Conservation (phyloP, 2,888 invertebrate genomes). For the Desoria tigrina region DNA sequence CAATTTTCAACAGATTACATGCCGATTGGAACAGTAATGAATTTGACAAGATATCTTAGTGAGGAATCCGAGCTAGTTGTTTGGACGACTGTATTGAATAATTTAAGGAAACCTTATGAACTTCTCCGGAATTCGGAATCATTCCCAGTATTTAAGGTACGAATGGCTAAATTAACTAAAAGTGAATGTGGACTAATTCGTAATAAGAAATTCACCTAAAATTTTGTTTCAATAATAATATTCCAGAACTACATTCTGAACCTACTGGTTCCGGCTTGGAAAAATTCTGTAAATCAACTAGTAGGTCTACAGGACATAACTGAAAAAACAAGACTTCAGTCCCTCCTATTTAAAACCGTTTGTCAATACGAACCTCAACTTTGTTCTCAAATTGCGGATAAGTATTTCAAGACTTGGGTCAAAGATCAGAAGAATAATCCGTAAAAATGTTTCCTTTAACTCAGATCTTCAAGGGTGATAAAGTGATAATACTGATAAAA, state of each 20-base stretch:
- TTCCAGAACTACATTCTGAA: slow-evolving; percentile 36
- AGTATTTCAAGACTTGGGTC: background rate
- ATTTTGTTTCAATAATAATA: no score
- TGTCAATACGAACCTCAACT: slow-evolving; percentile 12
- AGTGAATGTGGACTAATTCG: background rate
- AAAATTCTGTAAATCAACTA: slow-evolving; percentile 9
- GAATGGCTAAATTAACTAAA: background rate
- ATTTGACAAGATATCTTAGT: slow-evolving; percentile 19
- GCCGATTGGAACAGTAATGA: slow-evolving; percentile 16
- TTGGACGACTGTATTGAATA: slow-evolving; percentile 31
- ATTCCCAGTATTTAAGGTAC: slow-evolving; percentile 14
- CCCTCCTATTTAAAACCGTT: slow-evolving; percentile 24
- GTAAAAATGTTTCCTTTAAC: no score
- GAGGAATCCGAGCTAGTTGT: slow-evolving; percentile 28
- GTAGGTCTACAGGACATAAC: background rate
- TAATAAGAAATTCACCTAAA: background rate
- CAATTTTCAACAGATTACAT: slow-evolving; percentile 25
- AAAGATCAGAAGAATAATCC: slow-evolving; percentile 1
- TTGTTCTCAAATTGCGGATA: background rate
- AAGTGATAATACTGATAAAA: background rate
- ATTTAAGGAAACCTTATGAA: slow-evolving; percentile 25
- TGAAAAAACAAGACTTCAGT: slow-evolving; percentile 15
- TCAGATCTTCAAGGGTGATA: background rate
- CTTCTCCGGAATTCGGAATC: slow-evolving; percentile 23
- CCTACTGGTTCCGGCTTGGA: slow-evolving; percentile 24